phyloP scores from a whole-genome alignment of 1,140 invertebrate genomes.

The Grapholita molesta region DNA sequence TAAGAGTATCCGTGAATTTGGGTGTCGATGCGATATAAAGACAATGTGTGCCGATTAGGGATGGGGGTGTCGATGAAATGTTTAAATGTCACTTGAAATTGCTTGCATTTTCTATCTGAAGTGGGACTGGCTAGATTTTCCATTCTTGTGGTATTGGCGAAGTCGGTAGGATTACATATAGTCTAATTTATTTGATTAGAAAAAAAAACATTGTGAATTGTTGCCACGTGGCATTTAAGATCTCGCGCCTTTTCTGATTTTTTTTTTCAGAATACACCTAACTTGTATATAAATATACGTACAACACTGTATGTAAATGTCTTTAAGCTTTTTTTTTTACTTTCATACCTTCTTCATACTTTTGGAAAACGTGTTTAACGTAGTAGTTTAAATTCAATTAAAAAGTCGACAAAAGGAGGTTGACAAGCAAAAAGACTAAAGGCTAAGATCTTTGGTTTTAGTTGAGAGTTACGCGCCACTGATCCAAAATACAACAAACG shows the following conservation, averaged over 20 bases:
- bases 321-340: too few relatives aligned
- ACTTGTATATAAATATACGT: too few relatives aligned
- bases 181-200: background rate
- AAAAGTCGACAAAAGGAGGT: background rate
- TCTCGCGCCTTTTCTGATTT: too few relatives aligned
- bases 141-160: background rate
- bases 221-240: too few relatives aligned
- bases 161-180: background rate
- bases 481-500: constrained; percentile 3
- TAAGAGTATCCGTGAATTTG: too few relatives aligned
- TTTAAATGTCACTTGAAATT: background rate
- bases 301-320: too few relatives aligned
- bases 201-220: background rate
- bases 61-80: background rate
- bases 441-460: background rate
- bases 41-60: background rate
- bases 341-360: too few relatives aligned
- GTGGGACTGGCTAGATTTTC: background rate
- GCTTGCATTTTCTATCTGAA: too few relatives aligned
- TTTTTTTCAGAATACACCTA: too few relatives aligned
- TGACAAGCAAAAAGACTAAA: background rate
- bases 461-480: background rate
- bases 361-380: too few relatives aligned
- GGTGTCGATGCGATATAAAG: background rate
- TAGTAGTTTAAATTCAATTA: too few relatives aligned